Conservation (phyloP, 2,797 vertebrate species). For the Setipinna tenuifilis region DNA sequence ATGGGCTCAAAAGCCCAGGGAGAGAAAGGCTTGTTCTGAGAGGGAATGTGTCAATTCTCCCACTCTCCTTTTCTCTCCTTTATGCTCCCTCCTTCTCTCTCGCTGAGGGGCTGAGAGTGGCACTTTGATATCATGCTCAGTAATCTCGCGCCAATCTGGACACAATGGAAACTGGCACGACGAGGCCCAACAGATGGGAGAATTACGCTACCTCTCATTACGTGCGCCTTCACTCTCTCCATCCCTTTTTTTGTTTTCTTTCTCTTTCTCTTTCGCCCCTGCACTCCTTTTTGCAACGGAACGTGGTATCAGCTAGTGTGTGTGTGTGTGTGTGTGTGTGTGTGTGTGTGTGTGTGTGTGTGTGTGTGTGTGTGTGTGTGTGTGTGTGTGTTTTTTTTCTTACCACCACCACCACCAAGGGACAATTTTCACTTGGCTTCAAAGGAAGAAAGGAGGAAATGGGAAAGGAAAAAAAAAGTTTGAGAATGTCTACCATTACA, state of each 20-base stretch:
- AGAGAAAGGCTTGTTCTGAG: conserved; percentile 27
- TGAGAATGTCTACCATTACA: conserved; percentile 14
- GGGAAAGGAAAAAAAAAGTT: conserved; percentile 22
- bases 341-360: conserved; percentile 15
- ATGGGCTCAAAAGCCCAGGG: conserved; percentile 38
- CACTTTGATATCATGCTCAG: conserved; percentile 71
- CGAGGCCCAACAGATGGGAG: conserved; percentile 62
- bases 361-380: conserved; percentile 7
- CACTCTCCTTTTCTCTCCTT: conserved; percentile 34
- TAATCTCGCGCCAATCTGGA: conserved; percentile 70
- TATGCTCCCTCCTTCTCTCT: not conserved
- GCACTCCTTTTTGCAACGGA: conserved; percentile 10
- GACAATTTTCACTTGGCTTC: conserved; percentile 14
- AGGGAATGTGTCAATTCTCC: conserved; percentile 45
- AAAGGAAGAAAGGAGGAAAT: not conserved
- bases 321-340: not conserved
- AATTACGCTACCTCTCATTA: conserved; percentile 50
- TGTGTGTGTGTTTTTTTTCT: not conserved
- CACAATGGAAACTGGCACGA: conserved; percentile 59
- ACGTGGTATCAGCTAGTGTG: conserved; percentile 29
- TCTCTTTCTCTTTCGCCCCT: not conserved
- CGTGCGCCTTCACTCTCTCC: conserved; percentile 43
- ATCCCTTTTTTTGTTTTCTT: conserved; percentile 27
- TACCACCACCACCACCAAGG: not conserved
- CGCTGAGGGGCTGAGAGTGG: conserved; percentile 61